These are phyloP conservation scores for Gymnorhina tibicen DNA, from an alignment of 2,113 vertebrate species.

Conservation along the genomic window DNA sequence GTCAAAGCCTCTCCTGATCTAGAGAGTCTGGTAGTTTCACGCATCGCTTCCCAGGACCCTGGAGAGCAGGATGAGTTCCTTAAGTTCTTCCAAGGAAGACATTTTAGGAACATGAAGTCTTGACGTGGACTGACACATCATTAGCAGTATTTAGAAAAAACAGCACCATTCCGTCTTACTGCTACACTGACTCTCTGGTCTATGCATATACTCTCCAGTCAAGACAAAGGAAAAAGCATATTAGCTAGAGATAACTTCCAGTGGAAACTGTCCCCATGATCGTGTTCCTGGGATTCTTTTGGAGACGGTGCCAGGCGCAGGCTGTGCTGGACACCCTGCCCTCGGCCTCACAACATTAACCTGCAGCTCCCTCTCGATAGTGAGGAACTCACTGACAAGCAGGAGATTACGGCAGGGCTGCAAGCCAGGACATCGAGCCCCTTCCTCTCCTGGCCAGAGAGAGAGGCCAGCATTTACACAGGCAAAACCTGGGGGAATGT, in stretches of 20 bases:
- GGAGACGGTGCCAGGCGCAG: fast-evolving
- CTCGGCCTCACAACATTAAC: neutral
- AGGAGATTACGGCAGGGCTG: neutral
- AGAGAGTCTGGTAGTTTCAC: neutral
- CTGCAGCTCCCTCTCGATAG: neutral
- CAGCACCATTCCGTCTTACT: neutral
- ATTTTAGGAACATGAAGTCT: neutral
- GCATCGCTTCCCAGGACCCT: fast-evolving
- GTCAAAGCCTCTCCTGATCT: neutral
- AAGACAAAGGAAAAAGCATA: neutral
- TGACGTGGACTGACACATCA: neutral
- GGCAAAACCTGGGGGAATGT: fast-evolving
- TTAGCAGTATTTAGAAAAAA: neutral
- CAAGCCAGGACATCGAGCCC: too few species aligned
- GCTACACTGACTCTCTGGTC: neutral
- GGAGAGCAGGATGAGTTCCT: neutral
- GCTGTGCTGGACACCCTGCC: neutral
- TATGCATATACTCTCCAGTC: neutral
- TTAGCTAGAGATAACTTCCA: neutral
- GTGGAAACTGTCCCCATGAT: neutral
- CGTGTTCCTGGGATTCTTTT: fast-evolving
- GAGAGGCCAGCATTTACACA: neutral
- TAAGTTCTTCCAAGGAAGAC: neutral
- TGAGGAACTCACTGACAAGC: neutral
- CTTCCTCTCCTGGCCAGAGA: neutral